Percentiles rank a stretch among this genome's conserved stretches.
Conservation (phyloP, 2,797 vertebrate species). For the Semaprochilodus insignis region DNA sequence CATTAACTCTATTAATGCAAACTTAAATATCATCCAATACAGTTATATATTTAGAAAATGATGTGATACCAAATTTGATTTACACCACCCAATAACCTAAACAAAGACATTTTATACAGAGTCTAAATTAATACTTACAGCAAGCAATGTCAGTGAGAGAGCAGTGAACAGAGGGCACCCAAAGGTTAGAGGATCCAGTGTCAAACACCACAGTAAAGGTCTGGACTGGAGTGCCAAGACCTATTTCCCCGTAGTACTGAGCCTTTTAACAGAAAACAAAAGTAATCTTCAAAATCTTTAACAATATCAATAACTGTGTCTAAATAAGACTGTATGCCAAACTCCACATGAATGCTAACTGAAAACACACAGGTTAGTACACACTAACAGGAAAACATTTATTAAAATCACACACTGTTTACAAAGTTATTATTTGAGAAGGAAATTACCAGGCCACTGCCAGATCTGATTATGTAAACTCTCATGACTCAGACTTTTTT, state of each 20-base stretch:
- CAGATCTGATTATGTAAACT: conserved; percentile 28
- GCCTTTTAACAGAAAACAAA: conserved; percentile 69
- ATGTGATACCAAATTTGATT: neutral
- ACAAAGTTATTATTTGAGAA: conserved; percentile 6
- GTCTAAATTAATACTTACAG: conserved; percentile 79
- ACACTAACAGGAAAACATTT: neutral
- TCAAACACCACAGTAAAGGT: conserved; percentile 95
- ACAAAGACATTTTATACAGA: neutral
- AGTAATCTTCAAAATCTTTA: neutral
- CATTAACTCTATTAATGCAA: neutral
- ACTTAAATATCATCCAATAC: neutral
- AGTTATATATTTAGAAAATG: neutral
- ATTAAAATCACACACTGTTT: neutral
- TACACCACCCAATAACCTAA: neutral
- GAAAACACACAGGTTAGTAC: neutral
- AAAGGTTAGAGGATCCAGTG: conserved; percentile 96
- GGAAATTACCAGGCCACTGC: neutral
- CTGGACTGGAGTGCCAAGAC: conserved; percentile 86
- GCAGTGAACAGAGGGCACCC: conserved; percentile 94
- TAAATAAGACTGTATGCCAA: neutral
- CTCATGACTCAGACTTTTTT: neutral
- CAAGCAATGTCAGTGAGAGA: conserved; percentile 87
- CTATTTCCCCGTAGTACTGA: conserved; percentile 91
- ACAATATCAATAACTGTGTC: too few species aligned
- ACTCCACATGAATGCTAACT: neutral